A percentile compares a stretch with the other conserved stretches of the same genome.
Conservation (phyloP, 2,797 vertebrate genomes). For the Margarornis squamiger region DNA sequence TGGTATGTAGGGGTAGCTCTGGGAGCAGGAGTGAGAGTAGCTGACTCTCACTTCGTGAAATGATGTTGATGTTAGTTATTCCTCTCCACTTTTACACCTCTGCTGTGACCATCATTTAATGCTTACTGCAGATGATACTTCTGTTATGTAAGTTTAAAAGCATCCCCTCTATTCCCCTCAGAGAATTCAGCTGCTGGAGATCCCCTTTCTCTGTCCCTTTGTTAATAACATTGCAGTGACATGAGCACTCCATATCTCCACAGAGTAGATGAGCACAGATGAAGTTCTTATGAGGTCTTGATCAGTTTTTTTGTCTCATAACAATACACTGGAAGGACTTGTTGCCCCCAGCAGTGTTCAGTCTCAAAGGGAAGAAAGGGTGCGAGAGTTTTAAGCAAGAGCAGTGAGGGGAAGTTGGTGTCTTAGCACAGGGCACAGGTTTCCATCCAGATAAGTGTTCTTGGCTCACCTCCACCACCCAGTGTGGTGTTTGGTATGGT, state of each 20-base stretch:
- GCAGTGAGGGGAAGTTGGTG: fast-evolving
- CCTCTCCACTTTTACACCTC: conserved; percentile 20
- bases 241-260: background rate
- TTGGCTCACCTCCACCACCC: background rate
- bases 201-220: background rate
- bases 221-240: background rate
- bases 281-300: background rate
- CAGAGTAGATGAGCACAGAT: background rate
- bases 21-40: conserved; percentile 1
- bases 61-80: conserved; percentile 47
- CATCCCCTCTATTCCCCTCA: background rate
- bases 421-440: background rate
- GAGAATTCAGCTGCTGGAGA: background rate
- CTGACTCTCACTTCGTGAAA: conserved; percentile 23
- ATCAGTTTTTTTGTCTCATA: background rate
- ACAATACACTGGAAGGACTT: background rate
- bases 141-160: background rate
- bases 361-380: background rate
- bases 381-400: background rate
- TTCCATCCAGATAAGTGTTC: background rate
- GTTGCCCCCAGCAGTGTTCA: background rate
- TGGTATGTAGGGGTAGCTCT: background rate
- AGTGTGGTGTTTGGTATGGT: background rate
- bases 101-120: conserved; percentile 33
- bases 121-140: background rate